Conservation (phyloP, 2,888 invertebrate species). For the Drosophila colorata region DNA sequence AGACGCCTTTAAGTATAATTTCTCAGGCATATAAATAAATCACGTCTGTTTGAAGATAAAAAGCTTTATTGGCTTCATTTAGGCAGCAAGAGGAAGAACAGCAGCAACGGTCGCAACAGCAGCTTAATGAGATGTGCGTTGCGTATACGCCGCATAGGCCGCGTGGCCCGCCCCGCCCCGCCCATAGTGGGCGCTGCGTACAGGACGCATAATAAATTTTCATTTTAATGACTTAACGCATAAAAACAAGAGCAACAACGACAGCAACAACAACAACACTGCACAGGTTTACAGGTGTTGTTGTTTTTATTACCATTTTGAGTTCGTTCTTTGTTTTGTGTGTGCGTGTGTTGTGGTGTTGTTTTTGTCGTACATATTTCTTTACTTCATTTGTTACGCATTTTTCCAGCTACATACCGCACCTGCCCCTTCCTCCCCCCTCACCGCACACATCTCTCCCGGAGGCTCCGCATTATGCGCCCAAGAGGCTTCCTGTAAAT, state of each 20-base stretch:
- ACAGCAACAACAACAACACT: conserved; percentile 26
- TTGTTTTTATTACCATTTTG: conserved; percentile 71
- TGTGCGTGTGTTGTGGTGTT: conserved; percentile 20
- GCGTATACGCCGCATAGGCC: conserved; percentile 65
- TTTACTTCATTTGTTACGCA: conserved; percentile 76
- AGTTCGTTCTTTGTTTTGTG: conserved; percentile 31
- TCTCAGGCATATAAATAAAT: conserved; percentile 72
- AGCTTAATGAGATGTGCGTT: conserved; percentile 72
- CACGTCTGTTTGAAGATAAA: conserved; percentile 75
- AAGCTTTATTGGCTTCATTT: conserved; percentile 78
- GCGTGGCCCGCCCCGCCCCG: conserved; percentile 7
- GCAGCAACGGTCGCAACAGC: conserved; percentile 14
- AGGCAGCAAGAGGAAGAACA: conserved; percentile 33
- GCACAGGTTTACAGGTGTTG: conserved; percentile 69
- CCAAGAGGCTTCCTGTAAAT: conserved; percentile 71
- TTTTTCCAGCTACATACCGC: conserved; percentile 18
- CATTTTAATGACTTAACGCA: conserved; percentile 80
- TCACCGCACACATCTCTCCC: neutral
- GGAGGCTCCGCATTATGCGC: conserved; percentile 25
- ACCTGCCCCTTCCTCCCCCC: neutral
- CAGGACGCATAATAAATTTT: conserved; percentile 79
- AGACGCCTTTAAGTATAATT: conserved; percentile 66
- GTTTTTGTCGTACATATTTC: conserved; percentile 61
- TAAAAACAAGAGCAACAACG: conserved; percentile 62
- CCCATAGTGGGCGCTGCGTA: conserved; percentile 26